Base-by-base conservation (phyloP, 2,888 invertebrate genomes). In the Pseudoips prasinana region DNA sequence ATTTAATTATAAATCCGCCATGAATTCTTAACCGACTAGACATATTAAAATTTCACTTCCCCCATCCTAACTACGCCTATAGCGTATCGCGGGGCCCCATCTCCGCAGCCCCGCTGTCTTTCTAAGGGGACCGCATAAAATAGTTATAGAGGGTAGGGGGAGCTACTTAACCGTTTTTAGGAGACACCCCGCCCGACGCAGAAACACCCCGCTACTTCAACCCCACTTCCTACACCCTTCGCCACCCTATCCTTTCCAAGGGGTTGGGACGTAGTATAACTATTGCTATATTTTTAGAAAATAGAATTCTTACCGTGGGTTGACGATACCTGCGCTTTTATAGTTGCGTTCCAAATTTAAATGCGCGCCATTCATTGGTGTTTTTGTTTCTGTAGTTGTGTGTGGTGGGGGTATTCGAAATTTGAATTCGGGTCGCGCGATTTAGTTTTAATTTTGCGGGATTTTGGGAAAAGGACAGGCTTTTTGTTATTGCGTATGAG, bases 101-200 rank as follows among this genome's bases (percentile, higher is more conserved):
- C 85, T 80, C 81, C 69, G 79, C 81, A 83, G 86, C 85, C 79
- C 81, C 69, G 79, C 81, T 83, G 86, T 88, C 87, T 88, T 88
- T 87, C 83, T 81, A 83, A 86, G 86, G 87, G 87, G 86, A 85
- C 87, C 82, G 71, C 85, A 87, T 88, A 88, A 88, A 88, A 87
- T 88, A 88, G 87, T 88, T 87, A 87, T 85, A 81, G 80, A 80
- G 82, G 74, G 77, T 68, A 73, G 83, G 82, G 83, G 81, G 76
- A 80, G 86, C 87, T 87, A 87, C 87, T 88, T 87, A 86, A 84
- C 86, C 85, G 87, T 88, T 88, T 88, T 88, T 87, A 87, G 87
- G 86, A 84, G 86, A 82, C 84, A 78, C 86, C 87, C 87, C 84
- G 53, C 77, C 76, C 75, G 67, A 64, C 74, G 77, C 70, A 79